phyloP scores from a whole-genome alignment of 2,888 invertebrate species.

The Acanthosepion lycidas region DNA sequence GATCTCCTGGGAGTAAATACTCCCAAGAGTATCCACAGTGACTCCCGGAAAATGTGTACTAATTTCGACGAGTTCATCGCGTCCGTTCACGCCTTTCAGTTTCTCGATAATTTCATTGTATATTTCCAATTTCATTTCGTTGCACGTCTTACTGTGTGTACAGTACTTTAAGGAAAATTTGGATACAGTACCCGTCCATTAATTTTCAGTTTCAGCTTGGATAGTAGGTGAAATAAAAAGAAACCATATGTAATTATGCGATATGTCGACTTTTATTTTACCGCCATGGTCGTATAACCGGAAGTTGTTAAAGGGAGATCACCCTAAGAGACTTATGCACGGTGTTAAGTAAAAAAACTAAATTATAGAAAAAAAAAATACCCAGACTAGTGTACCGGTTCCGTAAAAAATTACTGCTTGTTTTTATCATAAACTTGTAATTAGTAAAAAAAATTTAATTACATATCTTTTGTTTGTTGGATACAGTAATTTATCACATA shows the following conservation, averaged over 20 bases:
- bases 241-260: background rate
- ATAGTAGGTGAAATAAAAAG: background rate
- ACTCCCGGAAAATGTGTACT: constrained; percentile 50
- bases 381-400: too few species aligned
- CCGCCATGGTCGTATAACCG: background rate
- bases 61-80: constrained; percentile 35
- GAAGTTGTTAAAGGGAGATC: background rate
- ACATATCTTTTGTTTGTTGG: too few species aligned
- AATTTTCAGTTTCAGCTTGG: background rate
- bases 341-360: background rate
- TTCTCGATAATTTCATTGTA: constrained; percentile 59
- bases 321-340: background rate
- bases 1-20: constrained; percentile 63
- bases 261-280: background rate
- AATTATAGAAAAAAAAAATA: background rate
- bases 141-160: background rate
- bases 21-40: constrained; percentile 60
- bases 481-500: too few species aligned
- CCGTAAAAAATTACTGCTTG: too few species aligned
- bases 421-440: too few species aligned
- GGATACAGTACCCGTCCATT: background rate
- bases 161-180: background rate
- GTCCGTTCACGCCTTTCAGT: background rate
- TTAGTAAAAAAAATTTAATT: too few species aligned
- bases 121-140: constrained; percentile 59